phyloP scores from a whole-genome alignment of 2,888 invertebrate genomes.

The Hypercompe scribonia region DNA sequence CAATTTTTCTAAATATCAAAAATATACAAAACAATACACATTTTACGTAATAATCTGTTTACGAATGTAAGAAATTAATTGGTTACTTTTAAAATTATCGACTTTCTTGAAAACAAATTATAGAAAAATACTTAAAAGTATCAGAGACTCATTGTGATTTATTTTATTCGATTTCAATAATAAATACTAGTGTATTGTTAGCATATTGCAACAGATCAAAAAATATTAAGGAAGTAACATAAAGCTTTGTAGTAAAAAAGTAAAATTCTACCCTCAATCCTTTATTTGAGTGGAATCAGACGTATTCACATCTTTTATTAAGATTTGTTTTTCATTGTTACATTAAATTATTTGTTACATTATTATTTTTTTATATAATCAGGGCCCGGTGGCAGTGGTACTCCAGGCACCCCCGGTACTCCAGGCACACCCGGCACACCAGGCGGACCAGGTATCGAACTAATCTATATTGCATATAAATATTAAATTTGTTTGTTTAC shows the following conservation, averaged over 20 bases:
- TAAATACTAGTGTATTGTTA: too few species aligned
- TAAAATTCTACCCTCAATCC: neutral
- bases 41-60: neutral
- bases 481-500: too few species aligned
- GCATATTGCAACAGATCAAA: too few species aligned
- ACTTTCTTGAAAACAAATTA: too few species aligned
- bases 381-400: constrained; percentile 55
- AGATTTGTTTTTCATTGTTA: neutral
- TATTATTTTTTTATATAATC: constrained; percentile 12
- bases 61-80: neutral
- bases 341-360: neutral
- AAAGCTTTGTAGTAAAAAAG: neutral
- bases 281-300: neutral
- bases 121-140: too few species aligned
- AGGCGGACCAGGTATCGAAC: constrained; percentile 53
- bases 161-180: too few species aligned
- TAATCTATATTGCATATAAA: neutral
- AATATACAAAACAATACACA: neutral
- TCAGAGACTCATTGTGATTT: too few species aligned
- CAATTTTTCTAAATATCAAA: neutral
- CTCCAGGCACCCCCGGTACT: constrained; percentile 58
- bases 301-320: neutral
- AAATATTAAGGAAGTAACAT: neutral
- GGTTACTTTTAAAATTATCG: too few species aligned
- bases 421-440: constrained; percentile 58